Evolutionary conservation across 2,113 vertebrate genomes (phyloP), one percentile per base, ranked within the genome.

Genomic region (Phaetusa simplex): DNA sequence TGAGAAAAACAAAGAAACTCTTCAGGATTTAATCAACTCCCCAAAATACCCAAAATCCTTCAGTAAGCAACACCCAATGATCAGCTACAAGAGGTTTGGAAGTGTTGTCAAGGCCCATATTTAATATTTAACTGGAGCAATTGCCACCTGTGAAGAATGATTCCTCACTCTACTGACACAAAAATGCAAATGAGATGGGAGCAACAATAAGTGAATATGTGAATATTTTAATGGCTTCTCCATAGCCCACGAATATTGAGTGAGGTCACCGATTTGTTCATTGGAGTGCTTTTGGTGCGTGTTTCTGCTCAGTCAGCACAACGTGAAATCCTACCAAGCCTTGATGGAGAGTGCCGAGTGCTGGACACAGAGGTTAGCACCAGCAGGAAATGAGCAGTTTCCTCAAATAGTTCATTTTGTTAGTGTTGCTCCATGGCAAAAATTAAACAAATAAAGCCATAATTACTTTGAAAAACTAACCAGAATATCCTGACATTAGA

Each of bases 361-460:
- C 87, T 49, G 67, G 71, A 90, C 29, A 40, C 34, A 82, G 64
- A 78, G 55, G 26, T 16, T 70, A 76, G 82, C 56, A 95, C 38
- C 34, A 84, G 83, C 45, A 96, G 91, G 97, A 97, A 97, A 97
- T 88, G 42, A 95, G 82, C 78, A 29, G 74, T 88, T 97, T 95
- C 97, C 93, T 94, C 70, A 56, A 91, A 87, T 27, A 29, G n/a
- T 89, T 94, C 42, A 79, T 70, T 95, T 90, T 77, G 89, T 93
- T 96, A 95, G 67, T 40, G 64, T 47, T 73, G 81, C 67, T 94
- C 95, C 95, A 91, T 55, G 77, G 93, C 50, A 96, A 95, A 96
- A 95, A 80, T 59, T 87, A 96, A 96, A 94, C 84, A 96, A 94
- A 97, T 87, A 93, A 86, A 96, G 50, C 61, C 47, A 81, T 82